Base-by-base conservation (phyloP, 2,888 invertebrate species). In the Luffia ferchaultella region DNA sequence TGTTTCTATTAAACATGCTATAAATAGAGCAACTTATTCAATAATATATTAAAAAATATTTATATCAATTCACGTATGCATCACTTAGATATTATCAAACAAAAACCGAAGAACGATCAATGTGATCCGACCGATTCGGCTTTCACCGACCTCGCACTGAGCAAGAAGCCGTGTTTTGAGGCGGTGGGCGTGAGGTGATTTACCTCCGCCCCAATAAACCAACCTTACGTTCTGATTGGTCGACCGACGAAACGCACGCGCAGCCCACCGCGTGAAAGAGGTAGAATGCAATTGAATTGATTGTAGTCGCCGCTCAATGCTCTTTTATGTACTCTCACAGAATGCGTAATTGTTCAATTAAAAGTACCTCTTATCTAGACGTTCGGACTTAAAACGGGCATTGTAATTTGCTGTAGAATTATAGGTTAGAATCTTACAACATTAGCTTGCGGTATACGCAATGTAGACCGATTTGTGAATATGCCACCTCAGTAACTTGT, bases 271-370 rank as follows among this genome's bases (percentile, higher is more conserved):
- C 61, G 59, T 59, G 48, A 48, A 49, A 46, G 43, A 45, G 44
- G 50, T 42, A 50, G 67, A 72, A 72, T 67, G 67, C 72, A 73
- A 76, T 77, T 70, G 68, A 78, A 74, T 71, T 70, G 71, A 70
- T 67, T 60, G 57, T 61, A 64, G 65, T 65, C 30, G 18, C 19
- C 43, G 62, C 65, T 67, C 63, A 70, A 67, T 65, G 63, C 60
- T 64, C 66, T 69, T 70, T 72, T 72, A 69, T 67, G 65, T 63
- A 65, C 45, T 16, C 43, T 44, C 40, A 20, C 63, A 65, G 60
- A 67, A 58, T 59, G 54, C 58, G 65, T 72, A 68, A 73, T 71
- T 50, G 68, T 65, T 67, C 67, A 62, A 69, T 73, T 65, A 65
- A 64, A 62, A 51, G 56, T 52, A 43, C 50, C 47, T 49, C 45